Conservation (phyloP, 2,113 vertebrate genomes). For the Ceuthmochares aereus region DNA sequence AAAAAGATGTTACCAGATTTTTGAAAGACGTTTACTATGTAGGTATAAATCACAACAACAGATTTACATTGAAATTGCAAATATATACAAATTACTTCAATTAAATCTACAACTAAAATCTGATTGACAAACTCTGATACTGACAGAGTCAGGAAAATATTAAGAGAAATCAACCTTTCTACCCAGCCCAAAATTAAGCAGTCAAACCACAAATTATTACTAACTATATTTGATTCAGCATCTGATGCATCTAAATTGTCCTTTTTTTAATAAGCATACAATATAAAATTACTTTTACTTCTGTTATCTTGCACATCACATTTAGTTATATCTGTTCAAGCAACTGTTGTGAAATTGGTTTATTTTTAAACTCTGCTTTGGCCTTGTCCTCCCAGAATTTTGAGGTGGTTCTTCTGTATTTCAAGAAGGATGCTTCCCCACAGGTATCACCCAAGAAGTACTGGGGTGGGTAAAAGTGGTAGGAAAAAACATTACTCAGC, state of each 20-base stretch:
- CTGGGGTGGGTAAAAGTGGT: rapidly evolving
- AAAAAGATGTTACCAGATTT: slow-evolving; percentile 45
- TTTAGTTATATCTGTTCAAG: neutral
- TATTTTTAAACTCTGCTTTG: neutral
- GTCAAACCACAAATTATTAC: slow-evolving; percentile 1
- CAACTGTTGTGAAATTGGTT: neutral
- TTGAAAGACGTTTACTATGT: neutral
- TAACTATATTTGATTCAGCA: neutral
- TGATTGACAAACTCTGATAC: neutral
- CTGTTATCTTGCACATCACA: slow-evolving; percentile 59
- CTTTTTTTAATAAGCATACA: neutral
- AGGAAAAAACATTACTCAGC: neutral
- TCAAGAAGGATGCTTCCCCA: neutral
- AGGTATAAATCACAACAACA: neutral
- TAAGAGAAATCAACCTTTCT: neutral
- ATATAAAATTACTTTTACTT: neutral
- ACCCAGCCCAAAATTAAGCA: neutral
- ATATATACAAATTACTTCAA: neutral
- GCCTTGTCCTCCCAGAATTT: neutral
- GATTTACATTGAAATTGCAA: neutral
- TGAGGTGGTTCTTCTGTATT: neutral
- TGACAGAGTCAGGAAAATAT: neutral
- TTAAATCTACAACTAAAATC: neutral
- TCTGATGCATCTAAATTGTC: neutral
- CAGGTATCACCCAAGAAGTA: neutral